Base-by-base conservation (phyloP, 92 coral and sea anemone species). In the Micromussa lordhowensis region DNA sequence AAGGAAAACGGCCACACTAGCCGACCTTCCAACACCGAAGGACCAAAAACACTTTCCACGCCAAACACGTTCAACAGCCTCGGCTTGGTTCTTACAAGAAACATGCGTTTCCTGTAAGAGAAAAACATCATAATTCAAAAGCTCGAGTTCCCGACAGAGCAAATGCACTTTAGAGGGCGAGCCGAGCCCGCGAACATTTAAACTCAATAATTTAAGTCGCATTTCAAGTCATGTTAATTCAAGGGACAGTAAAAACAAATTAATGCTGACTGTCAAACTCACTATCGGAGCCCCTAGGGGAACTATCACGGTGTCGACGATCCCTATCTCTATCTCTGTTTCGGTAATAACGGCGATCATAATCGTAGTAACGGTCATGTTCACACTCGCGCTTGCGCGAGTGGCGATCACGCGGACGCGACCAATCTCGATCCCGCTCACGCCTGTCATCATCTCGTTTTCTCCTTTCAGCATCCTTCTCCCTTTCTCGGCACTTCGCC, bases 41-140 rank as follows among this genome's bases (percentile, higher is more conserved):
- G 80, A 72, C 88, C 88, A 84, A 31, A 51, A 74, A 55, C 72
- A 84, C 4, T 58, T 2, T 0, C 88, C 81, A 5, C n/a, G 24
- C 80, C 80, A 84, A 2, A 2, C 10, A 0, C 14, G 7, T 0
- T 14, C 32, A 30, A 84, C 1, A 0, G 7, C 30, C 14, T 84
- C 53, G 1, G 88, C 88, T 3, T 13, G 79, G 2, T 19, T 2
- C 10, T 53, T 40, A 16, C 61, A 16, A 4, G 32, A 22, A 2
- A 73, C 58, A 75, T 84, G 81, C 0, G 88, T 84, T 53, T 84
- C 88, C 31, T 73, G 73, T 3, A 54, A 55, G 0, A 84, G 64
- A 12, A 73, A 10, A 4, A 51, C 2, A 32, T 84, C 88, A n/a
- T 11, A 40, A 4, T 21, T 12, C 5, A 40, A 34, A 2, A 21